Conservation (phyloP, 2,797 vertebrate genomes). For the Platalea minor region DNA sequence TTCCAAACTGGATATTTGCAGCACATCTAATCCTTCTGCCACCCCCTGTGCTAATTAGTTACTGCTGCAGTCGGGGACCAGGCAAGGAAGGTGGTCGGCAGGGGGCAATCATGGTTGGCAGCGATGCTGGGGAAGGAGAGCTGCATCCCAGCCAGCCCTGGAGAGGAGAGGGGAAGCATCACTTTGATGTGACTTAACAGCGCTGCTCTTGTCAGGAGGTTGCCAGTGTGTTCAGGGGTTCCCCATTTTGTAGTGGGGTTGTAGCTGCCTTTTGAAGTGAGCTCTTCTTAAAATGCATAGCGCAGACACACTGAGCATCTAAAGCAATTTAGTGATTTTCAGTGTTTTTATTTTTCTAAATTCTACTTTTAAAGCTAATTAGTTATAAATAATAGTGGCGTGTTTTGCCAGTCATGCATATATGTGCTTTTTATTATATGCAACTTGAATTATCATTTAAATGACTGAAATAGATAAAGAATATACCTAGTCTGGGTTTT, state of each 20-base stretch:
- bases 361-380: neutral
- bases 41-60: neutral
- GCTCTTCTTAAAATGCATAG: neutral
- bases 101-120: neutral
- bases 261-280: neutral
- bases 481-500: neutral
- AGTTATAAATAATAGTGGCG: neutral
- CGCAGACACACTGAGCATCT: neutral
- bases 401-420: accelerated
- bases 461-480: neutral
- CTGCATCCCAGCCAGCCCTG: neutral
- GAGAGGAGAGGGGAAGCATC: neutral
- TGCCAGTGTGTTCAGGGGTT: neutral
- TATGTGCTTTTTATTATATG: neutral
- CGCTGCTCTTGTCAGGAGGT: neutral
- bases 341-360: neutral
- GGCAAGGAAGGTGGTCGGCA: neutral
- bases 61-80: neutral
- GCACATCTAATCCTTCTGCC: neutral
- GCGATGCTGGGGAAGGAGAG: neutral
- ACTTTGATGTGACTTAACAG: neutral
- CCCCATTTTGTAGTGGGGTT: neutral
- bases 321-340: neutral
- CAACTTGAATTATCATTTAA: neutral
- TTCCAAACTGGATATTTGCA: neutral